Evolutionary conservation across 2,888 invertebrate species (phyloP).

Genomic region (Tinea trinotella): DNA sequence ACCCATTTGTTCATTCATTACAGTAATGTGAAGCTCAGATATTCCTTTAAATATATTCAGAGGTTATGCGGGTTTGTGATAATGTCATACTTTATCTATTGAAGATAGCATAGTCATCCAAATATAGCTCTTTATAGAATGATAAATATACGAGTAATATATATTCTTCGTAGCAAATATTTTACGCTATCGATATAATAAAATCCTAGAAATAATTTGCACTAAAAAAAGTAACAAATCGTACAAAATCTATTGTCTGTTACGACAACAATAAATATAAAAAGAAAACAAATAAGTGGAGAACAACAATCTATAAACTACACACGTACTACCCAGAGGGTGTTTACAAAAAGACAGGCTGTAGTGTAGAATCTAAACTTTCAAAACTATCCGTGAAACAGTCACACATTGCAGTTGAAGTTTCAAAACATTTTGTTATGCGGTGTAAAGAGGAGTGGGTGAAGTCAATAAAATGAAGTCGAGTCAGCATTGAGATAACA

Average conservation of each 20-base stretch:
- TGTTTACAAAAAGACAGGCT: slow-evolving; percentile 9
- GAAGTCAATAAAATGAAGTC: slow-evolving; percentile 18
- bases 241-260: not conserved
- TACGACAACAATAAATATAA: not conserved
- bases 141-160: too few relatives aligned
- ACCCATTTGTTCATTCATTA: slow-evolving; percentile 13
- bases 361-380: slow-evolving; percentile 4
- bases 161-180: too few relatives aligned
- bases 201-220: not conserved
- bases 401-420: slow-evolving; percentile 9
- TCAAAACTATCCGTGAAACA: slow-evolving; percentile 16
- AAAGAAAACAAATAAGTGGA: slow-evolving; percentile 5
- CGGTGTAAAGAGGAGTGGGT: slow-evolving; percentile 15
- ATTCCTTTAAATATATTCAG: slow-evolving; percentile 4
- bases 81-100: not conserved
- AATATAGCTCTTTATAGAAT: too few relatives aligned
- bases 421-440: slow-evolving; percentile 16
- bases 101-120: too few relatives aligned
- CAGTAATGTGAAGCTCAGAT: slow-evolving; percentile 7
- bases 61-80: not conserved
- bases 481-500: slow-evolving; percentile 13
- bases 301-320: slow-evolving; percentile 7
- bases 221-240: not conserved
- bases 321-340: slow-evolving; percentile 7
- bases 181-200: too few relatives aligned